A percentile compares a stretch with the other conserved stretches of the same genome.
These are phyloP conservation scores for Leptodirus hochenwartii DNA, from an alignment of 2,888 invertebrate genomes.

Conservation along the genomic window DNA sequence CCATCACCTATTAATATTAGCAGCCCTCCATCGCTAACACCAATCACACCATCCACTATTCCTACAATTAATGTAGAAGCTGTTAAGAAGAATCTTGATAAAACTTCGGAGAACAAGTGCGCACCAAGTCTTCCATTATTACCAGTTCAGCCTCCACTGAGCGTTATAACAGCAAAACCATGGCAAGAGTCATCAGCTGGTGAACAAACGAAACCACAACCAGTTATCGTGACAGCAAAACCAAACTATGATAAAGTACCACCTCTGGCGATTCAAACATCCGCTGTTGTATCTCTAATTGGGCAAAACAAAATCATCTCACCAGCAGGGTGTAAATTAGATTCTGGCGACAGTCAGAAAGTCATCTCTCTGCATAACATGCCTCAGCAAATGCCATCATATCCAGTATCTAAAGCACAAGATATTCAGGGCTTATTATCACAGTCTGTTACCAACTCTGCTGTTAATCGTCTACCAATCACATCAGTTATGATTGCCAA, in stretches of 20 bases:
- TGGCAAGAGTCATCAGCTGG: constrained; percentile 3
- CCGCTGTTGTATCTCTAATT: constrained; percentile 4
- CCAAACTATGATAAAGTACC: constrained; percentile 5
- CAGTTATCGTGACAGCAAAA: constrained; percentile 1
- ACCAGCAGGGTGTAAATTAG: constrained; percentile 4
- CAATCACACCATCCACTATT: constrained; percentile 21
- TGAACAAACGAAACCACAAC: too few relatives aligned
- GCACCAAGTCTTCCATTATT: background rate
- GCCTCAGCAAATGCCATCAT: constrained; percentile 14
- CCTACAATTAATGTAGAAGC: too few relatives aligned
- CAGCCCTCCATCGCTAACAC: constrained; percentile 25
- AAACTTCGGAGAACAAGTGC: background rate
- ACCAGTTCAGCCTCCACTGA: constrained; percentile 2
- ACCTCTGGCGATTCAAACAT: constrained; percentile 5
- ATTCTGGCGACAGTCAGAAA: constrained; percentile 6
- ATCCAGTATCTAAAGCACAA: constrained; percentile 9
- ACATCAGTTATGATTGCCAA: constrained; percentile 40
- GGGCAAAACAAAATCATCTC: constrained; percentile 5
- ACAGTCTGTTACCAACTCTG: too few relatives aligned
- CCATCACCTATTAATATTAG: constrained; percentile 20
- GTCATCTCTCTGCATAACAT: constrained; percentile 12
- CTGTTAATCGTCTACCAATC: constrained; percentile 34
- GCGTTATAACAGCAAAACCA: background rate
- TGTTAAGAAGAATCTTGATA: constrained; percentile 3
- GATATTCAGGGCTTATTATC: constrained; percentile 9